phyloP scores from a whole-genome alignment of 2,113 vertebrate species.

The Hypanus sabinus region DNA sequence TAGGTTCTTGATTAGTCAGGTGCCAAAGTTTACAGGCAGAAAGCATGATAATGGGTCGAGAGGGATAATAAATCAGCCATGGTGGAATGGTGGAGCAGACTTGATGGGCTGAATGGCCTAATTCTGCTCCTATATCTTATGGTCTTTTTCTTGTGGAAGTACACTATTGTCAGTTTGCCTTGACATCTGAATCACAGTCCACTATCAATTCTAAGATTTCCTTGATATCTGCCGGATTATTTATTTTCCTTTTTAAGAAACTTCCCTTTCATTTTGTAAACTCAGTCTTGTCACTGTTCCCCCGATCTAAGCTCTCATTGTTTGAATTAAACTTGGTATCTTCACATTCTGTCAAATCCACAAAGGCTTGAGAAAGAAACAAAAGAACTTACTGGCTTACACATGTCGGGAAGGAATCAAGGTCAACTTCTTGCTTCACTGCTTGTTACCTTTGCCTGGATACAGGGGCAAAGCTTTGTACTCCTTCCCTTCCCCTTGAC shows the following conservation, averaged over 20 bases:
- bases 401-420: background rate
- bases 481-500: too few relatives aligned
- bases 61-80: too few relatives aligned
- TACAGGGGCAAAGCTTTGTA: background rate
- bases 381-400: background rate
- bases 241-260: background rate
- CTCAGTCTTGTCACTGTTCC: background rate
- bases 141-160: background rate
- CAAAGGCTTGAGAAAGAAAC: background rate
- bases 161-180: background rate
- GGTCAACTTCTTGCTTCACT: background rate
- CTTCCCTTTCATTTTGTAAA: background rate
- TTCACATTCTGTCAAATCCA: background rate
- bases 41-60: too few relatives aligned
- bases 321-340: background rate
- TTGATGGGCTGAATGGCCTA: too few relatives aligned
- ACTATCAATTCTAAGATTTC: background rate
- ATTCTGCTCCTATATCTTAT: too few relatives aligned
- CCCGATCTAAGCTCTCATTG: background rate
- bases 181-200: background rate
- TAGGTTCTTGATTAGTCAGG: too few relatives aligned
- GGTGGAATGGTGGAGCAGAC: too few relatives aligned
- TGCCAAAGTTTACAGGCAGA: too few relatives aligned
- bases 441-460: background rate
- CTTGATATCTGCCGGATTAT: background rate